Evolutionary conservation across 2,888 invertebrate species (phyloP).

Genomic region (Drosophila meridionalis): DNA sequence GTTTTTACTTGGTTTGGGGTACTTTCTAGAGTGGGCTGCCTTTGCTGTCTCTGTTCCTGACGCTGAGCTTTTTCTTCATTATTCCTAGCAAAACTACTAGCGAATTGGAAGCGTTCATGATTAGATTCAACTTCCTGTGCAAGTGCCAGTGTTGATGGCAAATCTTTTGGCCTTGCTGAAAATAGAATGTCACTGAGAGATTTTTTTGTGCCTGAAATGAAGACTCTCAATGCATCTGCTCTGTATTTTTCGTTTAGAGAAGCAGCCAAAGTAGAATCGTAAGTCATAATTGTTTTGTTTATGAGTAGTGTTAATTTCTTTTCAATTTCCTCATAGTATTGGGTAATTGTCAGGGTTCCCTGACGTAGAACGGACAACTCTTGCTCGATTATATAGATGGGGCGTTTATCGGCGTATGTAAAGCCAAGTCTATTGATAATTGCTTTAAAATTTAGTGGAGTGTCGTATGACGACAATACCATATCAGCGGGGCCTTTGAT

Average conservation of each 20-base stretch:
- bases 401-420: slow-evolving; percentile 11
- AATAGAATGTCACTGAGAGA: neutral
- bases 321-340: slow-evolving; percentile 1
- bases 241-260: slow-evolving; percentile 1
- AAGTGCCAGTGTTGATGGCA: too few relatives aligned
- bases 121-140: too few relatives aligned
- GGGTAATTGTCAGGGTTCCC: slow-evolving; percentile 3
- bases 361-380: slow-evolving; percentile 1
- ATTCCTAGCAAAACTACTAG: slow-evolving; percentile 2
- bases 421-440: too few relatives aligned
- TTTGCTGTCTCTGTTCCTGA: neutral
- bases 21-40: neutral
- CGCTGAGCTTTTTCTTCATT: neutral
- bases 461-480: too few relatives aligned
- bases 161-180: neutral
- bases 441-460: too few relatives aligned
- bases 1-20: neutral
- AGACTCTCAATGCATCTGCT: neutral
- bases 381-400: neutral
- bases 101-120: neutral
- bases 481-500: too few relatives aligned
- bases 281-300: slow-evolving; percentile 1
- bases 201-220: neutral
- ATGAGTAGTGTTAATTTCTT: neutral
- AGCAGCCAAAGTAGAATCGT: neutral